Evolutionary conservation across 2,113 vertebrate species (phyloP).

Genomic region (Macquaria ambigua): DNA sequence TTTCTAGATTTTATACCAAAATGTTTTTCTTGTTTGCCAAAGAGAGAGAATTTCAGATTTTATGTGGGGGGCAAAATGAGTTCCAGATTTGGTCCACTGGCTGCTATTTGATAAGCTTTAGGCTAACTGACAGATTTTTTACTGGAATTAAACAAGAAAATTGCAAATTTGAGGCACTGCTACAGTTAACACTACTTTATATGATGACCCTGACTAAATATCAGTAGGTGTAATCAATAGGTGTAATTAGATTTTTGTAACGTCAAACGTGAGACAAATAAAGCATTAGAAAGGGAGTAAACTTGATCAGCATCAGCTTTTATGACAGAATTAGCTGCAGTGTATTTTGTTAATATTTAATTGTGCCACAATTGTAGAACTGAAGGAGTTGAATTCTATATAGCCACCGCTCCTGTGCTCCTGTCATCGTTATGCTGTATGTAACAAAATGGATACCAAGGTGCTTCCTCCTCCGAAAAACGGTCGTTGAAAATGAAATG

Average conservation of each 20-base stretch:
- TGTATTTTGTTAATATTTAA: conserved; percentile 6
- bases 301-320: not conserved
- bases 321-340: not conserved
- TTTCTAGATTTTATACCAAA: no score
- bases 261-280: not conserved
- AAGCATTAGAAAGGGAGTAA: not conserved
- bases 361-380: not conserved
- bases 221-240: not conserved
- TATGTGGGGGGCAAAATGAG: no score
- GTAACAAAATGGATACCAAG: not conserved
- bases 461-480: not conserved
- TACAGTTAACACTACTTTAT: not conserved
- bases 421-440: not conserved
- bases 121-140: not conserved
- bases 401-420: not conserved
- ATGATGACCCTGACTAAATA: not conserved
- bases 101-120: no score
- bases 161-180: not conserved
- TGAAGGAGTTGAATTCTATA: not conserved
- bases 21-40: no score
- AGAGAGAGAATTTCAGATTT: no score
- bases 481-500: not conserved
- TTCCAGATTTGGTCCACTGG: no score
- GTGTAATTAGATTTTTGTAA: no score
- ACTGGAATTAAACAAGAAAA: not conserved